Evolutionary conservation across 2,113 vertebrate genomes (phyloP).

Genomic region (Lanius collurio): DNA sequence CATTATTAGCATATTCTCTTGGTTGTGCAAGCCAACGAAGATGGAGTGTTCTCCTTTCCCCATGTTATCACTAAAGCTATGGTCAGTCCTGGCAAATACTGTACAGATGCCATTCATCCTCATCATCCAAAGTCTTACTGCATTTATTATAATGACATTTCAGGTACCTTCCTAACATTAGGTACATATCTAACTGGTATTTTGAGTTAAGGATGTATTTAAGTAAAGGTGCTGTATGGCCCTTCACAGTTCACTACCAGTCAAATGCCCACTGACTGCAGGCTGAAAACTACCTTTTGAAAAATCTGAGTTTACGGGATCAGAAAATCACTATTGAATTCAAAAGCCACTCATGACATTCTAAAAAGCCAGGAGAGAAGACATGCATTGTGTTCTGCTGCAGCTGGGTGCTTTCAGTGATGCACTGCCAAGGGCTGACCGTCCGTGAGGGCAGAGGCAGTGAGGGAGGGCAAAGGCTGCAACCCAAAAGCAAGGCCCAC

Average conservation of each 20-base stretch:
- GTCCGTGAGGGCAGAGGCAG: rapidly evolving
- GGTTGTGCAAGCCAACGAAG: not conserved
- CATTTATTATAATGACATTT: not conserved
- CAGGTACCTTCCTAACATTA: not conserved
- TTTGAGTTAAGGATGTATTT: not conserved
- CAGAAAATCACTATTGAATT: not conserved
- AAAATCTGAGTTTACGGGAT: not conserved
- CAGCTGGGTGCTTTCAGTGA: not conserved
- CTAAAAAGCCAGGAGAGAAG: not conserved
- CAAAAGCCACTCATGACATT: not conserved
- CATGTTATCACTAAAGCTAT: not conserved
- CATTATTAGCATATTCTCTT: not conserved
- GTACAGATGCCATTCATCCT: not conserved
- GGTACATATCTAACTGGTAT: not conserved
- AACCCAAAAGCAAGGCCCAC: not conserved
- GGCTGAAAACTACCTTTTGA: not conserved
- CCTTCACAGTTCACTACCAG: not conserved
- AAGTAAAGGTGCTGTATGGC: not conserved
- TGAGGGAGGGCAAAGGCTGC: not conserved
- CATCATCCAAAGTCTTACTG: not conserved
- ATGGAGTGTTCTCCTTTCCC: not conserved
- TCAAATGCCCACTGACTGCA: not conserved
- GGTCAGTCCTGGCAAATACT: not conserved
- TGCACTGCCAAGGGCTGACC: not conserved
- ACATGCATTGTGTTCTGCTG: not conserved